phyloP scores from a whole-genome alignment of 1,140 invertebrate species.

The Ceratitis capitata region DNA sequence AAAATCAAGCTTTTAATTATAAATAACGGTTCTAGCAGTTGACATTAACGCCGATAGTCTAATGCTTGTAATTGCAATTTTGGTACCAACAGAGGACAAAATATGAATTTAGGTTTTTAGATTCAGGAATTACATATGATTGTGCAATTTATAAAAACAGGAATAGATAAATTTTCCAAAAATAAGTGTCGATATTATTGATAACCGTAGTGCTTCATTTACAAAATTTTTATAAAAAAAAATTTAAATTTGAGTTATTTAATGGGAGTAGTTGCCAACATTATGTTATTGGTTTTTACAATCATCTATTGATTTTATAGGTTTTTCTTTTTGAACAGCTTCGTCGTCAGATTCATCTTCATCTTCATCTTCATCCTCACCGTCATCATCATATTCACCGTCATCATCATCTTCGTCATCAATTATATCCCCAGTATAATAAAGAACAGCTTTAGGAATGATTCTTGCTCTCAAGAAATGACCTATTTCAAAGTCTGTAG shows the following conservation, averaged over 20 bases:
- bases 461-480: constrained; percentile 95
- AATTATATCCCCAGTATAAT: constrained; percentile 88
- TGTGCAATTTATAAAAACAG: too few relatives aligned
- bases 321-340: constrained; percentile 52
- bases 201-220: constrained; percentile 14
- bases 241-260: constrained; percentile 9
- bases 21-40: too few relatives aligned
- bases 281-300: constrained; percentile 59
- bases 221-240: constrained; percentile 33
- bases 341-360: constrained; percentile 64
- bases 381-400: constrained; percentile 57
- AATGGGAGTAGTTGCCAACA: not conserved
- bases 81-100: too few relatives aligned
- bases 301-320: constrained; percentile 57
- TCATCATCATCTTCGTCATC: constrained; percentile 82
- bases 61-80: too few relatives aligned
- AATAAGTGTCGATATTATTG: too few relatives aligned
- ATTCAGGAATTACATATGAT: too few relatives aligned
- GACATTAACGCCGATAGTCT: too few relatives aligned
- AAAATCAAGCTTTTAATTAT: too few relatives aligned
- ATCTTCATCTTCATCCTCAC: constrained; percentile 66
- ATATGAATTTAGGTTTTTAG: too few relatives aligned
- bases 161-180: too few relatives aligned
- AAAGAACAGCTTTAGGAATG: constrained; percentile 91
- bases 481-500: constrained; percentile 97